Conservation (phyloP, 2,888 invertebrate genomes). For the Agrochola lota region DNA sequence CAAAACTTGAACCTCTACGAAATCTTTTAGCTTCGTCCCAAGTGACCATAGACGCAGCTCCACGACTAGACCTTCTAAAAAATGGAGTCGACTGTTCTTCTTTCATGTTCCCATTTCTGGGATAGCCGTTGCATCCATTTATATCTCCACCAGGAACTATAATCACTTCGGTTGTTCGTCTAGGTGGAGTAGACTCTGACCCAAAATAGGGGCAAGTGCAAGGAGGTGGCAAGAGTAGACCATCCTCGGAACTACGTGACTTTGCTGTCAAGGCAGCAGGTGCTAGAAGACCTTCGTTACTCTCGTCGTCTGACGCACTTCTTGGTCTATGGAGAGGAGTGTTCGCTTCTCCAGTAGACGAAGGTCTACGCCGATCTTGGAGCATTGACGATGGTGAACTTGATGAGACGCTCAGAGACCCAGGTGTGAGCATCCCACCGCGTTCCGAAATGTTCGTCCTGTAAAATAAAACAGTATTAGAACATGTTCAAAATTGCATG, state of each 20-base stretch:
- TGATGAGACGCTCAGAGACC: conserved; percentile 86
- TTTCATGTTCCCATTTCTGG: conserved; percentile 81
- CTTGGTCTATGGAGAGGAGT: conserved; percentile 82
- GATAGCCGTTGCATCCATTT: conserved; percentile 84
- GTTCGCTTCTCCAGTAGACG: conserved; percentile 82
- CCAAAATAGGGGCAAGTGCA: conserved; percentile 96
- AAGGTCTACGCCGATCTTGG: conserved; percentile 83
- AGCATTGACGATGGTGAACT: conserved; percentile 88
- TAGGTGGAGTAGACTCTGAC: conserved; percentile 91
- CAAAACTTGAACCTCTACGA: conserved; percentile 93
- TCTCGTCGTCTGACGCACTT: conserved; percentile 86
- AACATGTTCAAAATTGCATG: conserved; percentile 1
- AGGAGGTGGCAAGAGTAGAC: conserved; percentile 92
- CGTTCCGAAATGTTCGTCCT: conserved; percentile 86
- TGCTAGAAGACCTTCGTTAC: conserved; percentile 83
- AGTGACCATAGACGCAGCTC: conserved; percentile 94
- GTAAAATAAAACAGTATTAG: conserved; percentile 59
- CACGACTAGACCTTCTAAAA: conserved; percentile 89
- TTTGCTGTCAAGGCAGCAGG: conserved; percentile 83
- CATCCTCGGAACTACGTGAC: conserved; percentile 87
- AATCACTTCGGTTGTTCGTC: conserved; percentile 87
- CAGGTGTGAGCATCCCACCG: conserved; percentile 86
- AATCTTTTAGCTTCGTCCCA: conserved; percentile 93
- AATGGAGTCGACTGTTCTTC: conserved; percentile 87
- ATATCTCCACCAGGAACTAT: conserved; percentile 90